A percentile compares a stretch with the other conserved stretches of the same genome.
Evolutionary conservation across 2,888 invertebrate species (phyloP).

Genomic region (Prenolepis imparis): DNA sequence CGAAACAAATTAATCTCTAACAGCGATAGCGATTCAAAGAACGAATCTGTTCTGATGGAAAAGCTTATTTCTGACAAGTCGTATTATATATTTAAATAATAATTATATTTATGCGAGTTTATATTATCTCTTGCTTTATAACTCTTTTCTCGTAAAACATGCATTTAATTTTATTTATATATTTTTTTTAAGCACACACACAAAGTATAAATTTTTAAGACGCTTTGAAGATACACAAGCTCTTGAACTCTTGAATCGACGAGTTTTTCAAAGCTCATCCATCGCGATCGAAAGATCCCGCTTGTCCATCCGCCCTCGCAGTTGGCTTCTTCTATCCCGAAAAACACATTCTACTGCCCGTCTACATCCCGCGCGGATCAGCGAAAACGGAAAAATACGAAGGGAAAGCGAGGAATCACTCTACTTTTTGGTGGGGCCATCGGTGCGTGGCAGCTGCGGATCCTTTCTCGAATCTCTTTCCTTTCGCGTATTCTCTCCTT

Average conservation of each 20-base stretch:
- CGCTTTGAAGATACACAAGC: constrained; percentile 12
- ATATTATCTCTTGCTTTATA: no score
- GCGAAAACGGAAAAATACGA: constrained; percentile 48
- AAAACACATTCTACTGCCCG: constrained; percentile 31
- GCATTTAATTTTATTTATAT: no score
- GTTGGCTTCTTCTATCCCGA: constrained; percentile 46
- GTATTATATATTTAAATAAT: no score
- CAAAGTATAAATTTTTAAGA: constrained; percentile 8
- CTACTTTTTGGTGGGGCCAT: constrained; percentile 69
- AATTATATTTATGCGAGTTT: no score
- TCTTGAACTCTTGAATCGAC: background rate
- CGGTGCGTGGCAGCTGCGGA: constrained; percentile 80
- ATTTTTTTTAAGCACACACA: no score
- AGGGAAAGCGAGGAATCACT: constrained; percentile 70
- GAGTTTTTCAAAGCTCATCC: constrained; percentile 5
- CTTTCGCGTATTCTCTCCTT: constrained; percentile 62
- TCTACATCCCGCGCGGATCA: constrained; percentile 52
- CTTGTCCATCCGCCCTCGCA: background rate
- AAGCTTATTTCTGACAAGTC: no score
- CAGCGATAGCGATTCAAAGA: no score
- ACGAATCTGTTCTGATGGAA: no score
- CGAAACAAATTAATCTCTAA: background rate
- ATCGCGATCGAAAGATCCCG: constrained; percentile 26
- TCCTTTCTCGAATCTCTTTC: constrained; percentile 69
- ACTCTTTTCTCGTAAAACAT: no score